Evolutionary conservation across 2,888 invertebrate species (phyloP).

Genomic region (Cremastobaeus sp.): DNA sequence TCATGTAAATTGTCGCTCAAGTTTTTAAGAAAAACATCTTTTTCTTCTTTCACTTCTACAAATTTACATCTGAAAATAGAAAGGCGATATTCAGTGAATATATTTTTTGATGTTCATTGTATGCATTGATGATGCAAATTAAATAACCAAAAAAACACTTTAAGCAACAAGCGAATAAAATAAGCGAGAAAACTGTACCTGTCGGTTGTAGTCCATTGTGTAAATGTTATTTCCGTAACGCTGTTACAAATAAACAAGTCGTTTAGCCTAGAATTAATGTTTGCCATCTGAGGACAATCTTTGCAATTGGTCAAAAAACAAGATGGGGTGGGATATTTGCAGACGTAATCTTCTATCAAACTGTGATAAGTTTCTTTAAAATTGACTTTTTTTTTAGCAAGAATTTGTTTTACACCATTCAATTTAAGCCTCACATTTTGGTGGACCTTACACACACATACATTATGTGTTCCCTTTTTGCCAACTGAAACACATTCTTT

Average conservation of each 20-base stretch:
- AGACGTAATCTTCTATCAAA: slow-evolving; percentile 4
- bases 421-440: slow-evolving; percentile 5
- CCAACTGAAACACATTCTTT: slow-evolving; percentile 7
- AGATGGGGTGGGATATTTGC: neutral
- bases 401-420: neutral
- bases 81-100: too few relatives aligned
- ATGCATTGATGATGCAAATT: neutral
- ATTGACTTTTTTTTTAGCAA: neutral
- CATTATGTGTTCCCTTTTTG: slow-evolving; percentile 20
- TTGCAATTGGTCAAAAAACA: slow-evolving; percentile 17
- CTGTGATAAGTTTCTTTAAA: slow-evolving; percentile 1
- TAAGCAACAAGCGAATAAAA: neutral
- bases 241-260: neutral
- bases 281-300: slow-evolving; percentile 1
- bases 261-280: neutral
- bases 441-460: neutral
- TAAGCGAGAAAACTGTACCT: neutral
- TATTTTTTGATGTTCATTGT: too few relatives aligned
- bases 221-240: slow-evolving; percentile 5
- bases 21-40: slow-evolving; percentile 12
- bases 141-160: neutral
- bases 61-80: slow-evolving; percentile 4
- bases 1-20: neutral
- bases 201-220: slow-evolving; percentile 9
- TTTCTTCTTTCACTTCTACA: neutral